A percentile compares a stretch with the other conserved stretches of the same genome.
phyloP scores from a whole-genome alignment of 2,888 invertebrate species.

The Nomada hirtipes region DNA sequence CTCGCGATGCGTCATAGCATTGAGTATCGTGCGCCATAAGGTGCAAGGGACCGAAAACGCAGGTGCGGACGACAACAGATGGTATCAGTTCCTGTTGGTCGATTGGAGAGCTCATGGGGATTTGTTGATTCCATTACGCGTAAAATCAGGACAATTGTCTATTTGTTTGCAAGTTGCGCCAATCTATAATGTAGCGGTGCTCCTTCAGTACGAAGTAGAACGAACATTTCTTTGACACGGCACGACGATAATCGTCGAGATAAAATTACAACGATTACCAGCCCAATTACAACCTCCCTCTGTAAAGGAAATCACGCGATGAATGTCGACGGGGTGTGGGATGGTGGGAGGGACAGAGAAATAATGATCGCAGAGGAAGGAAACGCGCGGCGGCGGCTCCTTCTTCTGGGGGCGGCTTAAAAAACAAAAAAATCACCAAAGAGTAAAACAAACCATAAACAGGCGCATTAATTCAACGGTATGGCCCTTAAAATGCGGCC shows the following conservation, averaged over 20 bases:
- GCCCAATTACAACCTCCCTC: background rate
- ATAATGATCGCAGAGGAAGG: constrained; percentile 21
- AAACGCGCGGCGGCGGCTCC: background rate
- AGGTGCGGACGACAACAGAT: constrained; percentile 79
- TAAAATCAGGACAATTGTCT: no score
- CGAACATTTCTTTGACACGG: background rate
- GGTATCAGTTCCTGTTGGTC: constrained; percentile 76
- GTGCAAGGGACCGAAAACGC: constrained; percentile 65
- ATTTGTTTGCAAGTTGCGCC: no score
- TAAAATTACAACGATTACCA: constrained; percentile 14
- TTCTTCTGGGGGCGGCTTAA: constrained; percentile 14
- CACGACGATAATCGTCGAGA: background rate
- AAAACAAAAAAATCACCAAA: constrained; percentile 25
- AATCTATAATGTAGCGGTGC: no score
- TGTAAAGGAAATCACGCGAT: constrained; percentile 27
- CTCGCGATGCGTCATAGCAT: constrained; percentile 56
- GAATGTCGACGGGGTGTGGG: constrained; percentile 5
- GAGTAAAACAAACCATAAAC: constrained; percentile 61
- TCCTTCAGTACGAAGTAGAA: no score
- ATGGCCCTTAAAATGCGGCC: constrained; percentile 62
- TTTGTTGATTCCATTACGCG: constrained; percentile 72
- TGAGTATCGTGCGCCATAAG: constrained; percentile 69
- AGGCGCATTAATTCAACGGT: constrained; percentile 63
- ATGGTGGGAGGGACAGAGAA: background rate
- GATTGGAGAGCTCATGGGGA: constrained; percentile 72